These are phyloP conservation scores for Amblyopsis rosae DNA, from an alignment of 2,113 vertebrate genomes.

Conservation along the genomic window DNA sequence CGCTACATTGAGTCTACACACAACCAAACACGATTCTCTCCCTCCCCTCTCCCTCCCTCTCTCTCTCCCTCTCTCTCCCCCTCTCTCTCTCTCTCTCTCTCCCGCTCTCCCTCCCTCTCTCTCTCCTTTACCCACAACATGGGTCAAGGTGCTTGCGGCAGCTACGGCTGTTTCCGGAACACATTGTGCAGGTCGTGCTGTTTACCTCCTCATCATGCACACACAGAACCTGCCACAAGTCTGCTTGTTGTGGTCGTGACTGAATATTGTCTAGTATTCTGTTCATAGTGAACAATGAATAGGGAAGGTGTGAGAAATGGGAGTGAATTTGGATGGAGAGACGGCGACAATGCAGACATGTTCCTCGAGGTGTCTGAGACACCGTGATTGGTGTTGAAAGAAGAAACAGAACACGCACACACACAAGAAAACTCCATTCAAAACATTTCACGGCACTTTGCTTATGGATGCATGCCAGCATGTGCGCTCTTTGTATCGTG, in stretches of 20 bases:
- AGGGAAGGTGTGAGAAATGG: no score
- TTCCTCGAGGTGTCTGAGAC: no score
- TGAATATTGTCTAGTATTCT: no score
- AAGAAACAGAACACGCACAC: neutral
- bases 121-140: constrained; percentile 27
- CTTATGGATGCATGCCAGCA: no score
- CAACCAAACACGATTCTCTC: constrained; percentile 20
- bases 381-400: neutral
- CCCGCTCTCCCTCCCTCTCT: constrained; percentile 8
- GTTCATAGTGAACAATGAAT: no score
- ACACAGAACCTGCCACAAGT: constrained; percentile 35
- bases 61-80: constrained; percentile 23
- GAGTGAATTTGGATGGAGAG: no score
- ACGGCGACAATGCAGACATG: no score
- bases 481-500: no score
- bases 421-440: neutral
- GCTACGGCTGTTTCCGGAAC: constrained; percentile 43
- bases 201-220: constrained; percentile 46
- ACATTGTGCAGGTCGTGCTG: constrained; percentile 41
- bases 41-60: constrained; percentile 8
- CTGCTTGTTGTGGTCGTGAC: no score
- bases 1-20: constrained; percentile 9
- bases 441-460: neutral
- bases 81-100: neutral
- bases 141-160: constrained; percentile 31